Percentiles rank a stretch among this genome's conserved stretches.
Evolutionary conservation across 1,140 invertebrate genomes (phyloP).

Genomic region (Hermetia illucens): DNA sequence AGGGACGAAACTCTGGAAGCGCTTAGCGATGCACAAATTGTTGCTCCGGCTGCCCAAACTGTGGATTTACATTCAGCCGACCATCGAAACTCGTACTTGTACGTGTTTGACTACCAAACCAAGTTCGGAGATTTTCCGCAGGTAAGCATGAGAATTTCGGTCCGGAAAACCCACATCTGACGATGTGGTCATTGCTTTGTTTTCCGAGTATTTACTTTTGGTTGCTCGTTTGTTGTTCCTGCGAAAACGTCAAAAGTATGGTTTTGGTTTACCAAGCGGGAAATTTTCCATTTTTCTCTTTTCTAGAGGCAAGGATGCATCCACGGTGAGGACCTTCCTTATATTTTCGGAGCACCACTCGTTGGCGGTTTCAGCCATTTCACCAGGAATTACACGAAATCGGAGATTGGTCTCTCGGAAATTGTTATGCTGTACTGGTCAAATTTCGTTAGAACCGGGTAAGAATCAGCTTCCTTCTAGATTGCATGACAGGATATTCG

Average conservation of each 20-base stretch:
- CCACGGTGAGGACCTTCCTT: constrained; percentile 85
- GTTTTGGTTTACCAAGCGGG: too few relatives aligned
- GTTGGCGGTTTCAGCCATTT: constrained; percentile 73
- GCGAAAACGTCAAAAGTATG: too few relatives aligned
- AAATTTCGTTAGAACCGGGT: constrained; percentile 98
- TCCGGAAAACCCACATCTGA: too few relatives aligned
- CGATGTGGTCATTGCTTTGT: too few relatives aligned
- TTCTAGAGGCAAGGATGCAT: constrained; percentile 71
- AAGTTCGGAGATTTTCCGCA: constrained; percentile 80
- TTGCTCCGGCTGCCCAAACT: constrained; percentile 82
- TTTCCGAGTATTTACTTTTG: too few relatives aligned
- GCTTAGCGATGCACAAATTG: constrained; percentile 82
- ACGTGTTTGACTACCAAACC: constrained; percentile 89
- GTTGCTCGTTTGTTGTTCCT: too few relatives aligned
- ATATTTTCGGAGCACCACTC: constrained; percentile 70
- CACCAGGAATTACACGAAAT: constrained; percentile 75
- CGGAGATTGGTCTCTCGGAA: constrained; percentile 78
- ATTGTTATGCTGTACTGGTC: constrained; percentile 88
- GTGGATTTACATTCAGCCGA: constrained; percentile 81
- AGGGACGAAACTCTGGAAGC: constrained; percentile 89
- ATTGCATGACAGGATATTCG: not conserved
- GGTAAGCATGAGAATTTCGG: constrained; percentile 39
- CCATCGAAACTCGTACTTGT: constrained; percentile 72
- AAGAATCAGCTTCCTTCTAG: constrained; percentile 24
- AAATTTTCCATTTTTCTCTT: too few relatives aligned